Evolutionary conservation across 2,888 invertebrate species (phyloP).

Genomic region (Myopa testacea): DNA sequence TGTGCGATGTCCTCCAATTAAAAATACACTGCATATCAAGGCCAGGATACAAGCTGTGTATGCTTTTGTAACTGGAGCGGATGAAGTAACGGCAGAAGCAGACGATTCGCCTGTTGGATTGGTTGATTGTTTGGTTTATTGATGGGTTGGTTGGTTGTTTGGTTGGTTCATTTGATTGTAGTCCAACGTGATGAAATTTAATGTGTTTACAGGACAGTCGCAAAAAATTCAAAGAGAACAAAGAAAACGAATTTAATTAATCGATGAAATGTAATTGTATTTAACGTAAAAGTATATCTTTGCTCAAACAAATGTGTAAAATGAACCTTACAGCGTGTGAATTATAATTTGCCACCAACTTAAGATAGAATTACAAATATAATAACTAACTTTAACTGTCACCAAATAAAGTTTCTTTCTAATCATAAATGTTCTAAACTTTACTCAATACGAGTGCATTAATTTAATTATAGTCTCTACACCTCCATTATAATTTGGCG

Average conservation of each 20-base stretch:
- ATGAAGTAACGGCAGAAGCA: constrained; percentile 67
- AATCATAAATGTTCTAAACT: too few species aligned
- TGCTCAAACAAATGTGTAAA: too few species aligned
- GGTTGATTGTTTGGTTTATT: neutral
- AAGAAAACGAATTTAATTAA: neutral
- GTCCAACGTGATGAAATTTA: neutral
- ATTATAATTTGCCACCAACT: too few species aligned
- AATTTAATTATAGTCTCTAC: too few species aligned
- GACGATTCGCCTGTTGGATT: constrained; percentile 63
- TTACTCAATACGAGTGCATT: too few species aligned
- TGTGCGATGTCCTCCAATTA: constrained; percentile 58
- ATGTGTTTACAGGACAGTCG: neutral
- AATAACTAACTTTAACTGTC: too few species aligned
- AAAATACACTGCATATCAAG: constrained; percentile 58
- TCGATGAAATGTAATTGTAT: neutral
- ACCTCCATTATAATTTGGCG: too few species aligned
- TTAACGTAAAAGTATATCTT: too few species aligned
- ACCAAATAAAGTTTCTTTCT: too few species aligned
- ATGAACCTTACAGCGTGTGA: too few species aligned
- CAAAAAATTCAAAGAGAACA: neutral
- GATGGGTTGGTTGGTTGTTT: neutral
- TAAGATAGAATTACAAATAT: too few species aligned
- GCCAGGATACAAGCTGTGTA: constrained; percentile 60
- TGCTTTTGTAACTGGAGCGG: constrained; percentile 62
- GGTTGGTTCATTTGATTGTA: too few species aligned